These are phyloP conservation scores for Trididemnum clinides DNA, from an alignment of 23 tunicate species.

Conservation along the genomic window DNA sequence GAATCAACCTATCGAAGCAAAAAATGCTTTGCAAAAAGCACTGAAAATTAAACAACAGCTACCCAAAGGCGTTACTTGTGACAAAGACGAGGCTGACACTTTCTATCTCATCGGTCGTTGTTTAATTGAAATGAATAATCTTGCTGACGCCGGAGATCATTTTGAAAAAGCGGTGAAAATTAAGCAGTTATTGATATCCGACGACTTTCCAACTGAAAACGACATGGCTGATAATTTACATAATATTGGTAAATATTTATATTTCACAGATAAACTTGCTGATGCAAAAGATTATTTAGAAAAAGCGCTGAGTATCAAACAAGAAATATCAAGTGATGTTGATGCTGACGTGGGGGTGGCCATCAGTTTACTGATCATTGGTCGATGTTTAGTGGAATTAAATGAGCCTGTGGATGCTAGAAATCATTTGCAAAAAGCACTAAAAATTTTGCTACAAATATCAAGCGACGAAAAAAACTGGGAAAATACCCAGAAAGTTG, in stretches of 20 bases:
- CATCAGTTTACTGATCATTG: neutral
- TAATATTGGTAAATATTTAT: neutral
- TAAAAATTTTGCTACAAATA: neutral
- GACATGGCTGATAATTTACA: neutral
- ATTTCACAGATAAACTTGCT: neutral
- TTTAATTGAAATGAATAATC: neutral
- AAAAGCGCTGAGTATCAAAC: neutral
- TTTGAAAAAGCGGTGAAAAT: neutral
- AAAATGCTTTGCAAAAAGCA: neutral
- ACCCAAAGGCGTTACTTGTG: neutral
- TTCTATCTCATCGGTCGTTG: neutral
- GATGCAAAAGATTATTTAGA: neutral
- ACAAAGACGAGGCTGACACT: neutral
- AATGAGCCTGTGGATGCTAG: neutral
- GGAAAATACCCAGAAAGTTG: neutral
- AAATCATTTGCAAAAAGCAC: neutral
- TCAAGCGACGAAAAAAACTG: neutral
- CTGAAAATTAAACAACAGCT: neutral
- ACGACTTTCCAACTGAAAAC: neutral
- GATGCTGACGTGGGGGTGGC: neutral
- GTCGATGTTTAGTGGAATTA: neutral
- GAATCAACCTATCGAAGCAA: neutral
- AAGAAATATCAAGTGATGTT: neutral
- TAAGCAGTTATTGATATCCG: neutral
- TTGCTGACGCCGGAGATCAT: neutral